Percentiles rank a stretch among this genome's conserved stretches.
Conservation (phyloP, 2,113 vertebrate genomes). For the Anthoscopus minutus region DNA sequence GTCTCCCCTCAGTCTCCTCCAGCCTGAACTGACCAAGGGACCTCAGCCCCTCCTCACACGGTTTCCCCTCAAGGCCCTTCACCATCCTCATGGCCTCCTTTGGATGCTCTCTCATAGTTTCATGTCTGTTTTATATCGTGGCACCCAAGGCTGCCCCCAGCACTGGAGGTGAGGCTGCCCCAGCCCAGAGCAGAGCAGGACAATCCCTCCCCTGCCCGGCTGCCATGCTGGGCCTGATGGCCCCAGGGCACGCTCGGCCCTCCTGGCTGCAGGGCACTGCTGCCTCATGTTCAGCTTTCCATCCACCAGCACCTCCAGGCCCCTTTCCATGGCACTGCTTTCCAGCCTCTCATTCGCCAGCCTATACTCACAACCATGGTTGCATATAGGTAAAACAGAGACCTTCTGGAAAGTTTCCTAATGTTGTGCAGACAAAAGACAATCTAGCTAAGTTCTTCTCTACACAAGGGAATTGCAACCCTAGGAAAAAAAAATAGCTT, state of each 20-base stretch:
- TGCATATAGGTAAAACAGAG: not conserved
- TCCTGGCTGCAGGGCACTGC: not conserved
- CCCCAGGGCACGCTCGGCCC: rapidly evolving
- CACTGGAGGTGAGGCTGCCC: no score
- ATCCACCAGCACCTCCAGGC: not conserved
- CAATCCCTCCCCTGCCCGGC: no score
- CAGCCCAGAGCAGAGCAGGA: no score
- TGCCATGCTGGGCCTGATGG: no score
- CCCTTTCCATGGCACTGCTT: rapidly evolving
- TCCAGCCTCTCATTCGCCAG: not conserved
- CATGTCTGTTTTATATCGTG: no score
- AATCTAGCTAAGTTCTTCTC: not conserved
- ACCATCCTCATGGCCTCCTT: no score
- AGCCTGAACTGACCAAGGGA: rapidly evolving
- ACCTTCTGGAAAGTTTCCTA: not conserved
- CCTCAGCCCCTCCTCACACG: no score
- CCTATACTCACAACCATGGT: not conserved
- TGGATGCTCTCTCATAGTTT: no score
- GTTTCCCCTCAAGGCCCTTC: no score
- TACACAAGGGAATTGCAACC: not conserved
- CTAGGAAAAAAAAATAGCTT: not conserved
- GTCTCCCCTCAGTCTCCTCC: not conserved
- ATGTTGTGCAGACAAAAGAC: not conserved
- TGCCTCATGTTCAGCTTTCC: not conserved
- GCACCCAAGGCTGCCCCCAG: no score